Percentiles rank a stretch among this genome's conserved stretches.
phyloP scores from a whole-genome alignment of 2,888 invertebrate genomes.

The Rhogogaster chlorosoma region DNA sequence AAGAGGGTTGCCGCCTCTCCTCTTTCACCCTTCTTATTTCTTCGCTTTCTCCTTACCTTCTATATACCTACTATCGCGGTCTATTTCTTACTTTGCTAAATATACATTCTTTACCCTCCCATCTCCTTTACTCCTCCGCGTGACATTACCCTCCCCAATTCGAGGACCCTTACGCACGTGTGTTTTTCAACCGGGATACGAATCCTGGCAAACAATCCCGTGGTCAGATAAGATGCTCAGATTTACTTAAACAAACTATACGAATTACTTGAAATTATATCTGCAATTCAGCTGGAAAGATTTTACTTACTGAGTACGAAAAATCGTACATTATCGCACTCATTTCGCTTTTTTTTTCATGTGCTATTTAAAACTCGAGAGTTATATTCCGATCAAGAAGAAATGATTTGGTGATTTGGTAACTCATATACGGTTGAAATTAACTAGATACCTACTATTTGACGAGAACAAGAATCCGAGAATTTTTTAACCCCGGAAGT shows the following conservation, averaged over 20 bases:
- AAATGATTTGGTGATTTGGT: no score
- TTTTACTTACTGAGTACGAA: no score
- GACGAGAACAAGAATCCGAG: background rate
- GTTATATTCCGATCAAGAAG: no score
- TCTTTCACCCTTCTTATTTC: background rate
- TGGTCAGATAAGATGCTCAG: background rate
- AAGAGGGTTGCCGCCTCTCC: conserved; percentile 16
- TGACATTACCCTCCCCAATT: conserved; percentile 1
- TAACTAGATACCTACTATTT: no score
- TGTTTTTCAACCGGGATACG: background rate
- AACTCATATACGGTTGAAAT: background rate
- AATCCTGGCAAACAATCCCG: background rate
- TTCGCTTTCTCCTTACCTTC: background rate
- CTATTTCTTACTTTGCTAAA: conserved; percentile 58
- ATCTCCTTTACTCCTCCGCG: background rate
- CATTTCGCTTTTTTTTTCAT: no score
- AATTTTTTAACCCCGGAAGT: background rate
- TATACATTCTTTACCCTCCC: conserved; percentile 54
- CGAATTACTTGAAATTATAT: no score
- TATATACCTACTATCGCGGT: background rate
- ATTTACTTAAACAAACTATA: background rate
- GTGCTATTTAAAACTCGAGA: no score
- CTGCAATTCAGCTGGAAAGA: no score
- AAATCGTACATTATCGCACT: no score
- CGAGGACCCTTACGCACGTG: background rate